A percentile compares a stretch with the other conserved stretches of the same genome.
Evolutionary conservation across 2,113 vertebrate species (phyloP).

Genomic region (Tyto alba): DNA sequence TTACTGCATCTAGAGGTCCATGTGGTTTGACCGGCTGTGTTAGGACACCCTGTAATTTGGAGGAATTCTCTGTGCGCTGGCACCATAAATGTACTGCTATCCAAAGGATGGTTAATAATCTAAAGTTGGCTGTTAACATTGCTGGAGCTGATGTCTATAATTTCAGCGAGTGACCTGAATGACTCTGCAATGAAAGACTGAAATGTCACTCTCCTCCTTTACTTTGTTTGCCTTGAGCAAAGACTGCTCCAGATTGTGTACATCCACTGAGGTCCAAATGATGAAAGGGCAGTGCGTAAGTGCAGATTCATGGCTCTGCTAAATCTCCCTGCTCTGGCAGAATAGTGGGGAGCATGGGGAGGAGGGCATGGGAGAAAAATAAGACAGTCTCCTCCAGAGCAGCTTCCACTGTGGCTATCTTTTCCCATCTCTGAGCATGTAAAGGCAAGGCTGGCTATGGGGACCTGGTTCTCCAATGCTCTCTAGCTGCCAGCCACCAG

Average conservation of each 20-base stretch:
- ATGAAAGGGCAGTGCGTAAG: conserved; percentile 51
- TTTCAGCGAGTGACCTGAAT: conserved; percentile 59
- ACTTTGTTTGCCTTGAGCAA: conserved; percentile 68
- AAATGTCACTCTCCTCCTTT: conserved; percentile 66
- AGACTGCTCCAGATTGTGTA: conserved; percentile 62
- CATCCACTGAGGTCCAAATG: conserved; percentile 36
- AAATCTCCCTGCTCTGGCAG: background rate
- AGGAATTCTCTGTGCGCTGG: conserved; percentile 15
- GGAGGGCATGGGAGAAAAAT: background rate
- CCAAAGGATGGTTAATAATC: conserved; percentile 64
- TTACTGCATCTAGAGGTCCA: conserved; percentile 40
- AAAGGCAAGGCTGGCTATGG: background rate
- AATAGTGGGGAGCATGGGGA: background rate
- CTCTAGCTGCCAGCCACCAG: conserved; percentile 2
- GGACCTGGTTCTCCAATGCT: background rate
- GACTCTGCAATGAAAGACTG: conserved; percentile 60
- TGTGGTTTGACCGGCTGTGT: conserved; percentile 47
- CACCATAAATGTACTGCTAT: conserved; percentile 49
- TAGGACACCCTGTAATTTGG: conserved; percentile 66
- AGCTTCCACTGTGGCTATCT: background rate
- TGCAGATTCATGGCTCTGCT: conserved; percentile 9
- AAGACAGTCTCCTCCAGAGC: background rate
- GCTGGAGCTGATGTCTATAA: conserved; percentile 60
- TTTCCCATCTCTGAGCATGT: background rate
- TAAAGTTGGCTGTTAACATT: conserved; percentile 60